phyloP scores from a whole-genome alignment of 2,888 invertebrate species.

The Pseudococcus jackbeardsleyi region DNA sequence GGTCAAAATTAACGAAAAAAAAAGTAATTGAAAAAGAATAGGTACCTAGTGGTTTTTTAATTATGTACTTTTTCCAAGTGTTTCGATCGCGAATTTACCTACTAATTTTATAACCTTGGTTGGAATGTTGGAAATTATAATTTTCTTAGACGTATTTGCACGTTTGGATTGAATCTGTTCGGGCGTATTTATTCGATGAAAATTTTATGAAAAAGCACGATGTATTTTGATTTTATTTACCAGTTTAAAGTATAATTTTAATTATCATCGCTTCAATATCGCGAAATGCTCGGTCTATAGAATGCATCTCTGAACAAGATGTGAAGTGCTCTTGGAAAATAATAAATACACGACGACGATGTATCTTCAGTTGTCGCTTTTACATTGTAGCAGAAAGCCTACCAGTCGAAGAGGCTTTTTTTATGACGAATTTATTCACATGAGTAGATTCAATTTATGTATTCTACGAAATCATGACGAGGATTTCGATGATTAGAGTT shows the following conservation, averaged over 20 bases:
- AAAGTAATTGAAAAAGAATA: constrained; percentile 8
- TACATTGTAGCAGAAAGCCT: too few species aligned
- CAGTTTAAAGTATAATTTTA: constrained; percentile 13
- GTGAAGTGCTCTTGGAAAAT: neutral
- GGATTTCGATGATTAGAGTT: too few species aligned
- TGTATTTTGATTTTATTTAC: neutral
- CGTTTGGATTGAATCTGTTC: too few species aligned
- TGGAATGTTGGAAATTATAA: neutral
- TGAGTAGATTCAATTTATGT: too few species aligned
- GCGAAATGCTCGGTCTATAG: neutral
- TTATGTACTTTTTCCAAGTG: neutral
- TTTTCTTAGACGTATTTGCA: neutral
- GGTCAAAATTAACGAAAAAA: constrained; percentile 32
- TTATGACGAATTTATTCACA: too few species aligned
- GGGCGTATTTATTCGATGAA: too few species aligned
- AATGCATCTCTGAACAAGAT: neutral
- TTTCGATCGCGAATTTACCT: neutral
- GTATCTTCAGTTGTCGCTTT: too few species aligned
- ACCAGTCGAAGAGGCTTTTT: too few species aligned
- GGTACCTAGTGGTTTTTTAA: constrained; percentile 11
- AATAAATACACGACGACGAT: neutral
- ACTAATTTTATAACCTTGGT: neutral
- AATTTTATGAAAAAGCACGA: too few species aligned
- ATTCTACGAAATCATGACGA: too few species aligned
- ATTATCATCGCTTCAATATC: neutral